Base-by-base conservation (phyloP, 1,140 invertebrate species). In the Drosophila melanogaster region DNA sequence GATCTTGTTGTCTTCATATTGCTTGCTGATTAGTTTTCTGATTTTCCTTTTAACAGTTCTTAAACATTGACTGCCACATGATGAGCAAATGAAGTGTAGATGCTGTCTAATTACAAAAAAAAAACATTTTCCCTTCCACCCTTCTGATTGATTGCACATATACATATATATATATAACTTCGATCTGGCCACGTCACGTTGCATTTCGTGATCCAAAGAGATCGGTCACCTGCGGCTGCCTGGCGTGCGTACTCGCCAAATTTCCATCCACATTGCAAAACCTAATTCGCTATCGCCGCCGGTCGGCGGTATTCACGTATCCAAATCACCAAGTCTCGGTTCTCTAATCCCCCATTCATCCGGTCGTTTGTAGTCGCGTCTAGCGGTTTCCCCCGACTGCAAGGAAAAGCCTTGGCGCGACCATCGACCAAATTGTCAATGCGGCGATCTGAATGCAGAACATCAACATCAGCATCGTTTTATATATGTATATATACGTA, bases 341-440 rank as follows among this genome's bases (percentile, higher is more conserved):
- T 12, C 40, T 38, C 14, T 14, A 22, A 38, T 66, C 33, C 14
- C 14, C 44, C 47, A 71, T 66, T 56, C 53, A 26, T 7, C 38
- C n/a, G 35, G 59, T 17, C 51, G 43, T 5, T 22, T 30, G 40
- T 37, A 30, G 22, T 61, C 37, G n/a, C 26, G 51, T 38, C 43
- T 81, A 86, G 83, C 83, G 83, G 83, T 87, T 62, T 40, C 62
- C 24, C 53, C 44, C 64, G 38, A 51, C 22, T 38, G 62, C 51
- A 66, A 76, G 83, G 79, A 86, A 87, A 87, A 79, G 79, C 83
- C 84, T 87, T 87, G 81, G 60, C 49, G 24, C 57, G 80, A 69
- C 49, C 77, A 77, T 72, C 81, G 81, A 64, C 53, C 58, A 74
- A 44, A 74, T 74, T 75, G 47, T 35, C 53, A 61, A 46, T 35